Evolutionary conservation across 2,888 invertebrate genomes (phyloP).

Genomic region (Syrphus vitripennis): DNA sequence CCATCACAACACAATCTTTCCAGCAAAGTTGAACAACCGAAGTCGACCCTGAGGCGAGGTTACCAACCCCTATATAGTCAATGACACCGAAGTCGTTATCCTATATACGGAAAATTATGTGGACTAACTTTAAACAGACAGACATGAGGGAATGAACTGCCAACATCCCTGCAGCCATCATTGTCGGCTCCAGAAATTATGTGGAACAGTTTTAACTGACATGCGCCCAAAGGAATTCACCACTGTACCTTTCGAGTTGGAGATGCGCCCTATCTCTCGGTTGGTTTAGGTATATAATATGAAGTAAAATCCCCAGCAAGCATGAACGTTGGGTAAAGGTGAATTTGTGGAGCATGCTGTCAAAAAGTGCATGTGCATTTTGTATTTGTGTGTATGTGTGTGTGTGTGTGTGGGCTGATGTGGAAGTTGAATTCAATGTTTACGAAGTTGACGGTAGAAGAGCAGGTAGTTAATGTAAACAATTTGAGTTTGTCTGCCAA

Average conservation of each 20-base stretch:
- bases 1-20: slow-evolving; percentile 31
- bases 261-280: slow-evolving; percentile 12
- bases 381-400: background rate
- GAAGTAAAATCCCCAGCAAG: too few species aligned
- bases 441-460: too few species aligned
- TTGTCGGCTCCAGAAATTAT: slow-evolving; percentile 54
- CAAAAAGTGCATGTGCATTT: background rate
- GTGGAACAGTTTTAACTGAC: slow-evolving; percentile 59
- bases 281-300: background rate
- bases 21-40: slow-evolving; percentile 79
- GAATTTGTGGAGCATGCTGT: background rate
- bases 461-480: slow-evolving; percentile 27
- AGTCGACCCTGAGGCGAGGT: slow-evolving; percentile 82
- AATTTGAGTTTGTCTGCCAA: slow-evolving; percentile 14
- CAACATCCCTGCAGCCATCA: slow-evolving; percentile 38
- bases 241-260: background rate
- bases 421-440: slow-evolving; percentile 2
- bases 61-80: slow-evolving; percentile 79
- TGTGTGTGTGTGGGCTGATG: background rate
- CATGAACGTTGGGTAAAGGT: slow-evolving; percentile 1
- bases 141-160: slow-evolving; percentile 55
- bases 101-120: slow-evolving; percentile 66
- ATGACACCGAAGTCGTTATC: slow-evolving; percentile 64
- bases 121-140: slow-evolving; percentile 61
- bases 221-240: slow-evolving; percentile 51